Base-by-base conservation (phyloP, 2,113 vertebrate species). In the Hippolais icterina region DNA sequence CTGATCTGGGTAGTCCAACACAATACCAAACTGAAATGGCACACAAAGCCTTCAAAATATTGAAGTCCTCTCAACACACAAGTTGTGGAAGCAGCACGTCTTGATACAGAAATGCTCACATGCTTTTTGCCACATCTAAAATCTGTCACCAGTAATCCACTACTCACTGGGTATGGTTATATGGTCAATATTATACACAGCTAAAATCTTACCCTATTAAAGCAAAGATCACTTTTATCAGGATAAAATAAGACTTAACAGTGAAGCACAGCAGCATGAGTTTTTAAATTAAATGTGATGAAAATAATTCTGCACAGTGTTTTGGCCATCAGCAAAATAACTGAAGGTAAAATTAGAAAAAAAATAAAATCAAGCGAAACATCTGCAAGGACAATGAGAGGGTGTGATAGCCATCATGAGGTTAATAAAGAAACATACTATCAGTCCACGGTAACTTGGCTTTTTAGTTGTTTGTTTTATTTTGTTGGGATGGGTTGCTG, bases 251-350 rank as follows among this genome's bases (percentile, higher is more conserved):
- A 49, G 50, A 64, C 10, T 63, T 2, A 14, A n/a, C 10, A 78
- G 41, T 3, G 8, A 20, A 63, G 47, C 20, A 65, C 0, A 76
- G 31, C 15, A 54, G n/a, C 16, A 33, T 10, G 12, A 42, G 15
- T 35, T 68, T 77, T 47, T 64, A 31, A 64, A 17, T 57, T 49
- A 37, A 47, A 69, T 0, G 0, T 56, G 15, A 77, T 3, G 0
- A 84, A 90, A 92, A 49, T 15, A 69, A 77, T 61, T 56, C 41
- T 41, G 12, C 0, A 2, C 3, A 41, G 21, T 57, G 81, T 59
- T 50, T 66, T 44, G 35, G 39, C 27, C 19, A 44, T 33, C n/a
- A 39, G 20, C 15, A 76, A 82, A 90, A 71, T 29, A 90, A 57
- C 2, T 29, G 27, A 71, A 59, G 15, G 29, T 61, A 90, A 76